These are phyloP conservation scores for Mesitornis unicolor DNA, from an alignment of 2,113 vertebrate genomes.

Conservation along the genomic window DNA sequence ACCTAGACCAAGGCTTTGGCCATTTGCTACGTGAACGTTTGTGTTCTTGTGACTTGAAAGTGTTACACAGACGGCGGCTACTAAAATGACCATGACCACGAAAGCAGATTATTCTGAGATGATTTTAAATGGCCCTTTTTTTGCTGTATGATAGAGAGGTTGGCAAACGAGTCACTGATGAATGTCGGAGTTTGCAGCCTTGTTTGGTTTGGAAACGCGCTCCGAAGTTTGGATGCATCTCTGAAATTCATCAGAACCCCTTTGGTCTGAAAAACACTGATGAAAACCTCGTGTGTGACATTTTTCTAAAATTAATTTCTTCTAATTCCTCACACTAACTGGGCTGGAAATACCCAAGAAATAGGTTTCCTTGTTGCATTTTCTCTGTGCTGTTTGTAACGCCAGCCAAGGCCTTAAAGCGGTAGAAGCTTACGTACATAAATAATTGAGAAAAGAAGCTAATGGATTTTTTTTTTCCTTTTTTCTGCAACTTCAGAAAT, in stretches of 20 bases:
- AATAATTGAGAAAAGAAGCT: not conserved
- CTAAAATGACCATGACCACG: not conserved
- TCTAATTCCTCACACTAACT: slow-evolving; percentile 7
- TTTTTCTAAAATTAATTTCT: not conserved
- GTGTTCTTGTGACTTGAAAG: not conserved
- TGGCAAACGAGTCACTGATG: not conserved
- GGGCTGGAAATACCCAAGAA: slow-evolving; percentile 10
- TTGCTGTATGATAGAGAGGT: not conserved
- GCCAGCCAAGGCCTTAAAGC: not conserved
- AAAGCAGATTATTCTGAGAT: not conserved
- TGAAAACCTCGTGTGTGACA: not conserved
- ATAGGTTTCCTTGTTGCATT: not conserved
- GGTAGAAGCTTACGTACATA: not conserved
- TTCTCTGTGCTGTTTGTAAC: not conserved
- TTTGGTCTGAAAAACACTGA: not conserved
- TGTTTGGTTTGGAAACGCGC: slow-evolving; percentile 21
- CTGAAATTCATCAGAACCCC: slow-evolving; percentile 8
- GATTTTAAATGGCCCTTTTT: not conserved
- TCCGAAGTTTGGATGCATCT: slow-evolving; percentile 8
- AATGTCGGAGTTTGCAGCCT: not conserved
- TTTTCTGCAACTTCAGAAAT: not conserved
- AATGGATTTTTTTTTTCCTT: not conserved
- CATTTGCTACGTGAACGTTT: not conserved
- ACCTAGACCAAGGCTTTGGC: not conserved
- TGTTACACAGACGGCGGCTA: not conserved